Evolutionary conservation across 2,113 vertebrate species (phyloP), one percentile per base, ranked within the genome.

Genomic region (Puffinus mauretanicus): DNA sequence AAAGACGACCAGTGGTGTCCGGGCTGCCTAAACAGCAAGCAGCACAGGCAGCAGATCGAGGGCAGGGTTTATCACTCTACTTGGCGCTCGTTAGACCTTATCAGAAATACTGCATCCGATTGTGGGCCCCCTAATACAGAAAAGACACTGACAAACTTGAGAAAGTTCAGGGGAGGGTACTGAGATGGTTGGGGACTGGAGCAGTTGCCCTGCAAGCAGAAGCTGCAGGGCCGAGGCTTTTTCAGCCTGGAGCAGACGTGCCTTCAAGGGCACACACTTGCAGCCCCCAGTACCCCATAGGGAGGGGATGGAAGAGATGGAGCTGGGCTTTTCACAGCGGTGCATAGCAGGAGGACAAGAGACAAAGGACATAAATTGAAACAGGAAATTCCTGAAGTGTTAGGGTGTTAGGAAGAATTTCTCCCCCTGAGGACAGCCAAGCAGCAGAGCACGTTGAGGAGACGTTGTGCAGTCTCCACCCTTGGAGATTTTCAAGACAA

Each of bases 1-100:
- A 47, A 73, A 36, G 55, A 29, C 2, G 3, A 52, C 47, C 10
- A 7, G 6, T 0, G 6, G 14, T 44, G 22, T 12, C 38, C 1
- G 5, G 58, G 27, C 32, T 86, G 66, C 52, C 32, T 40, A 2
- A 82, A 71, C 15, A 65, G 70, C 36, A 71, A 57, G 27, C 29
- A 76, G 24, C 46, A 17, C 10, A 22, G n/a, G 34, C 61, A 86
- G 57, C 52, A 60, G 49, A 46, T 14, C 0, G 1, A 86, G 25
- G n/a, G 15, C n/a, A 24, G 25, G 17, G 27, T 69, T 82, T 73
- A 52, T 82, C 26, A 34, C 8, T 62, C n/a, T 51, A 3, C 54
- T 34, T 65, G 49, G 25, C 15, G 27, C 13, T 77, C 5, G 0
- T 29, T 34, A 89, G 64, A 67, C n/a, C 29, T 82, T 26, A 67